Evolutionary conservation across 2,797 vertebrate species (phyloP).

Genomic region (Galago senegalensis): DNA sequence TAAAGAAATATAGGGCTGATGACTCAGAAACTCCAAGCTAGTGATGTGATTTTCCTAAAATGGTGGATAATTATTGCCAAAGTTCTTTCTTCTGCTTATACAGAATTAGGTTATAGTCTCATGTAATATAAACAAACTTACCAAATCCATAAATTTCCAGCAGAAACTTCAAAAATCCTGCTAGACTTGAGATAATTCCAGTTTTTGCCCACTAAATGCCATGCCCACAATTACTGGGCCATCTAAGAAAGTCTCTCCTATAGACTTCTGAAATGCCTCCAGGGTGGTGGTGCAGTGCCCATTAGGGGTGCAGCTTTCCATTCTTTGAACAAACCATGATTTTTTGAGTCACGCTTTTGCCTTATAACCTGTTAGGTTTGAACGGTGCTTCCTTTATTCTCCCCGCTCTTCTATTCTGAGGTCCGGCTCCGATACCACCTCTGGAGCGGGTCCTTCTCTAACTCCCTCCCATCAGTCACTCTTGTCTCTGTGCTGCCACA

Average conservation of each 20-base stretch:
- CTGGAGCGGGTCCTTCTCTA: neutral
- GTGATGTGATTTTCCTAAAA: neutral
- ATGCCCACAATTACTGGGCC: neutral
- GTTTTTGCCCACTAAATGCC: neutral
- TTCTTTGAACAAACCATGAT: neutral
- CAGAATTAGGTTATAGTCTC: neutral
- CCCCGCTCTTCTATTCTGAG: neutral
- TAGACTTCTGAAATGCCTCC: neutral
- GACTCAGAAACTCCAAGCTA: neutral
- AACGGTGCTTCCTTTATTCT: neutral
- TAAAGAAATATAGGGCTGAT: neutral
- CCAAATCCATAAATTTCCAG: slow-evolving; percentile 18
- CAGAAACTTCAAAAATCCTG: neutral
- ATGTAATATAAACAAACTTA: neutral
- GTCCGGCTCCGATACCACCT: neutral
- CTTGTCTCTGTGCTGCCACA: neutral
- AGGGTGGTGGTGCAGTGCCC: neutral
- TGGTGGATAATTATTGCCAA: neutral
- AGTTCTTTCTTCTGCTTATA: neutral
- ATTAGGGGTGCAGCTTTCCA: neutral
- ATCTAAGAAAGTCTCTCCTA: neutral
- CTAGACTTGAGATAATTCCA: neutral
- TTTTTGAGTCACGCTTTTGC: neutral
- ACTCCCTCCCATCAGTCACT: neutral
- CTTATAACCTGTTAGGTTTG: neutral